Evolutionary conservation across 2,113 vertebrate genomes (phyloP), one percentile per base, ranked within the genome.

Genomic region (Pangasianodon hypophthalmus): DNA sequence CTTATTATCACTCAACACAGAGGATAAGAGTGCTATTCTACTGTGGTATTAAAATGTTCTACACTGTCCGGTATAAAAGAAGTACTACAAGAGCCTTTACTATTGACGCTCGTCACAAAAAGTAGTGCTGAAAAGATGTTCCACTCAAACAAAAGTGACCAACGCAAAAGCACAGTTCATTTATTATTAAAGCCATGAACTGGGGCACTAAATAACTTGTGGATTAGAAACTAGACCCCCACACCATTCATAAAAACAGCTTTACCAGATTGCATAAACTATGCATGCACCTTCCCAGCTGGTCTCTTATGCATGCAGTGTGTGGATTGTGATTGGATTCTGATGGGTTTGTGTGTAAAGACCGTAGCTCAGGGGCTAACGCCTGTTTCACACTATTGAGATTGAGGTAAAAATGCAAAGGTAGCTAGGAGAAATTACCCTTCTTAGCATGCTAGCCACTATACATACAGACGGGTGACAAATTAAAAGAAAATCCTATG

Each of bases 161-260:
- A 87, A 86, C 69, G 58, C 79, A 86, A 85, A 88, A 60, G 52
- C 21, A 79, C 69, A 41, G 56, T 19, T 91, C 85, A 93, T 94
- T 89, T 67, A 93, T 93, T 92, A 92, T 93, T 93, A 83, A 92
- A 88, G 56, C 50, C 48, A 37, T 48, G 87, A 56, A 60, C 46
- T 18, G 46, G 52, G 82, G 41, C 75, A 67, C 87, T 89, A 91
- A 90, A 91, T 90, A 90, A 87, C 86, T 50, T 41, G 87, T 60
- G 86, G 44, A 90, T 89, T 71, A 89, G 92, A 92, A 92, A 94
- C 92, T 71, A 84, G 91, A 94, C 87, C 88, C 88, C 91, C 85
- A 52, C n/a, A 4, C 80, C 83, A 87, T 87, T 64, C 62, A 90
- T 24, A 58, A 88, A 86, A 92, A 69, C 46, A 44, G 84, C 48